Conservation (phyloP, 2,113 vertebrate species). For the Strix aluco region DNA sequence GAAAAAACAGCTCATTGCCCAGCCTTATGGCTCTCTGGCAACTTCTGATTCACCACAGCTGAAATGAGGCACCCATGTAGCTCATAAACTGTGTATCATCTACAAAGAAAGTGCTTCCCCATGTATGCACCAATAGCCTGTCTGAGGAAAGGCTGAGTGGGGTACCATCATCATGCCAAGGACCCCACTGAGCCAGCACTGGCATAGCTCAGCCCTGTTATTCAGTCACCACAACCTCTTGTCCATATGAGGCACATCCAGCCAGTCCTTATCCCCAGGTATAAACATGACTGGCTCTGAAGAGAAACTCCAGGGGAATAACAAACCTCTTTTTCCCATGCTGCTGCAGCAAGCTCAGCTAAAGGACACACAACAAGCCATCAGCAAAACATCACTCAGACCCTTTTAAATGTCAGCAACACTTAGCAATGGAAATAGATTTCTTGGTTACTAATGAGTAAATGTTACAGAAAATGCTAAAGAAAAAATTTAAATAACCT, state of each 20-base stretch:
- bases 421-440: not conserved
- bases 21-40: not conserved
- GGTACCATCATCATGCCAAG: fast-evolving
- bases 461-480: not conserved
- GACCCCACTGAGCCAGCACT: not conserved
- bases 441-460: not conserved
- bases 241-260: not conserved
- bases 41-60: not conserved
- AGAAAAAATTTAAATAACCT: not conserved
- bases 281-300: not conserved
- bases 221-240: not conserved
- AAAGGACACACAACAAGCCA: not conserved
- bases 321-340: not conserved
- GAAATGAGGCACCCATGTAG: not conserved
- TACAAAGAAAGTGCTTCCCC: not conserved
- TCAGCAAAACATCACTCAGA: not conserved
- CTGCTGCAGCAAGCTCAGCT: not conserved
- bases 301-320: not conserved
- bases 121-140: not conserved
- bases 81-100: not conserved
- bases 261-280: not conserved
- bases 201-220: not conserved
- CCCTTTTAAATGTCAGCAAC: not conserved
- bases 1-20: not conserved
- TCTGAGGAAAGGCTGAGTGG: not conserved